phyloP scores from a whole-genome alignment of 2,797 vertebrate genomes.

The Melanotaenia maccullochi region DNA sequence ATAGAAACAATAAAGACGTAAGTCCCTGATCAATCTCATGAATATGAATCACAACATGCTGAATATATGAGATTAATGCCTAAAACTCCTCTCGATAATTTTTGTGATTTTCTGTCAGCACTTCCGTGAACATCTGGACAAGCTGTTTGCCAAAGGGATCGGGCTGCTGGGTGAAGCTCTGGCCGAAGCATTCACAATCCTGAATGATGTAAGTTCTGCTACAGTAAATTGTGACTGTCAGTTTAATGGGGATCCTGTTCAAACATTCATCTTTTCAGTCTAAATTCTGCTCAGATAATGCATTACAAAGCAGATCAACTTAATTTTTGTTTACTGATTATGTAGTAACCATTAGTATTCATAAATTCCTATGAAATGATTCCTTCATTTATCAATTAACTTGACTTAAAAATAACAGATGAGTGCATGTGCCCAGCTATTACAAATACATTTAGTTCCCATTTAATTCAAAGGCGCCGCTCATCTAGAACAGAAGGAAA shows the following conservation, averaged over 20 bases:
- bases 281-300: conserved; percentile 10
- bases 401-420: conserved; percentile 36
- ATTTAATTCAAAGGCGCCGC: conserved; percentile 48
- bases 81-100: conserved; percentile 6
- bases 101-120: conserved; percentile 83
- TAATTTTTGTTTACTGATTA: conserved; percentile 20
- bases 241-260: conserved; percentile 18
- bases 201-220: conserved; percentile 88
- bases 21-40: conserved; percentile 61
- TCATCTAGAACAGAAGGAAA: conserved; percentile 50
- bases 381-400: conserved; percentile 29
- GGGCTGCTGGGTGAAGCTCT: conserved; percentile 95
- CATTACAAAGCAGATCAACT: conserved; percentile 20
- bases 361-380: conserved; percentile 21
- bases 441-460: conserved; percentile 25
- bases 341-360: conserved; percentile 22
- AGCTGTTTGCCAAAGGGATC: conserved; percentile 96
- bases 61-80: conserved; percentile 29
- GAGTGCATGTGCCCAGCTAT: conserved; percentile 4
- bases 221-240: conserved; percentile 12
- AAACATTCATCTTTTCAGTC: conserved; percentile 31
- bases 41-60: conserved; percentile 10
- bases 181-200: conserved; percentile 94
- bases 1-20: conserved; percentile 97
- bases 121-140: conserved; percentile 96